A percentile compares a stretch with the other conserved stretches of the same genome.
These are phyloP conservation scores for Microplitis deprimator DNA, from an alignment of 2,888 invertebrate genomes.

Conservation along the genomic window DNA sequence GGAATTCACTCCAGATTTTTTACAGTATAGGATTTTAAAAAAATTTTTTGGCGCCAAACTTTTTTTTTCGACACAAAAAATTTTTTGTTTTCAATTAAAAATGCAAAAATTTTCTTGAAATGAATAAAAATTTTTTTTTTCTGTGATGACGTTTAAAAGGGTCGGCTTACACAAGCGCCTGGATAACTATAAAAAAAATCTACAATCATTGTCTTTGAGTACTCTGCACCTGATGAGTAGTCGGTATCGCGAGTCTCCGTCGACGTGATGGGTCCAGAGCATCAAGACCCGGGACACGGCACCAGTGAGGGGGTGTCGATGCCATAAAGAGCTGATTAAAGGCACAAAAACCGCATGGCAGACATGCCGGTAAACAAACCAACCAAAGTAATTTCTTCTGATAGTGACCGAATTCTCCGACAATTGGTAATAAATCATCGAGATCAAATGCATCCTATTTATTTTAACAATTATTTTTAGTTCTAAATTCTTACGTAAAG, in stretches of 20 bases:
- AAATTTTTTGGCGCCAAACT: too few relatives aligned
- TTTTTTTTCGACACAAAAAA: too few relatives aligned
- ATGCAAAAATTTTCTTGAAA: too few relatives aligned
- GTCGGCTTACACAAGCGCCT: not conserved
- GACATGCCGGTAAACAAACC: constrained; percentile 89
- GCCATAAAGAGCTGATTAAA: constrained; percentile 96
- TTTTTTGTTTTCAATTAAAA: too few relatives aligned
- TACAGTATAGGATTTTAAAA: too few relatives aligned
- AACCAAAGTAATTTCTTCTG: constrained; percentile 89
- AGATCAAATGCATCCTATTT: constrained; percentile 79
- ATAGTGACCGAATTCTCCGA: constrained; percentile 92
- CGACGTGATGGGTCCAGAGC: constrained; percentile 65
- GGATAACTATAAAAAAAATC: not conserved
- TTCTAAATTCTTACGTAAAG: not conserved
- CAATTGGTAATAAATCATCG: constrained; percentile 86
- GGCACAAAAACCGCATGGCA: constrained; percentile 92
- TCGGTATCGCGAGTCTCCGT: constrained; percentile 79
- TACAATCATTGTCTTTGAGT: constrained; percentile 21
- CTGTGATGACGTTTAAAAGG: not conserved
- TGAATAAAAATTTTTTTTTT: too few relatives aligned
- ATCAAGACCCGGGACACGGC: constrained; percentile 80
- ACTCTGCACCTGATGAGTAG: constrained; percentile 50
- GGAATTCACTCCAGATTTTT: too few relatives aligned
- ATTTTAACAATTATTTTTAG: constrained; percentile 21
- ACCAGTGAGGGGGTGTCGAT: constrained; percentile 90